These are phyloP conservation scores for Oscheius sp. DNA, from an alignment of 2,888 invertebrate species.

Conservation along the genomic window DNA sequence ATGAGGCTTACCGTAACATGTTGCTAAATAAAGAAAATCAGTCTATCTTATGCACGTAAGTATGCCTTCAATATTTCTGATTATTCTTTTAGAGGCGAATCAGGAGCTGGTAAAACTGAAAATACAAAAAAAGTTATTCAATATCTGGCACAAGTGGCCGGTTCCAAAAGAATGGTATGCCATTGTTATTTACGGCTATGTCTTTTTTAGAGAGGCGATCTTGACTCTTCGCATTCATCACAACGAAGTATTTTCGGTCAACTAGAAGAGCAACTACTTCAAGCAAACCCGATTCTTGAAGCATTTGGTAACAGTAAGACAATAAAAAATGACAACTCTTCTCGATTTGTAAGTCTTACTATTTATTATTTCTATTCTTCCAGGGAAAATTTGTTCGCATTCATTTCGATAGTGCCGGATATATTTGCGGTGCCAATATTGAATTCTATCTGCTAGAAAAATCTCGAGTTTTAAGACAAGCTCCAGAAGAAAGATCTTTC, in stretches of 20 bases:
- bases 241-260: constrained; percentile 77
- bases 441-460: constrained; percentile 99
- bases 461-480: constrained; percentile 96
- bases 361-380: constrained; percentile 6
- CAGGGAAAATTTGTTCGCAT: constrained; percentile 98
- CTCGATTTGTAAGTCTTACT: constrained; percentile 90
- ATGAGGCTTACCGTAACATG: constrained; percentile 98
- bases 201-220: constrained; percentile 27
- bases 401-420: constrained; percentile 98
- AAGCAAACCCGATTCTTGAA: constrained; percentile 96
- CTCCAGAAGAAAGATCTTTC: constrained; percentile 94
- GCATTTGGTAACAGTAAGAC: constrained; percentile 99
- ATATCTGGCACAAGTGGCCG: constrained; percentile 98
- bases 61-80: constrained; percentile 35
- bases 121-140: constrained; percentile 99
- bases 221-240: constrained; percentile 39
- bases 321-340: constrained; percentile 99
- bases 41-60: constrained; percentile 91
- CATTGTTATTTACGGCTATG: not conserved
- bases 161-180: constrained; percentile 74
- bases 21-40: constrained; percentile 99
- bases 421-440: constrained; percentile 98
- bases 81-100: constrained; percentile 80
- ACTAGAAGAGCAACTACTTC: constrained; percentile 95
- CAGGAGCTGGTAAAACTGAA: constrained; percentile 99